A percentile compares a stretch with the other conserved stretches of the same genome.
phyloP scores from a whole-genome alignment of 2,888 invertebrate species.

The Nycteola revayana region DNA sequence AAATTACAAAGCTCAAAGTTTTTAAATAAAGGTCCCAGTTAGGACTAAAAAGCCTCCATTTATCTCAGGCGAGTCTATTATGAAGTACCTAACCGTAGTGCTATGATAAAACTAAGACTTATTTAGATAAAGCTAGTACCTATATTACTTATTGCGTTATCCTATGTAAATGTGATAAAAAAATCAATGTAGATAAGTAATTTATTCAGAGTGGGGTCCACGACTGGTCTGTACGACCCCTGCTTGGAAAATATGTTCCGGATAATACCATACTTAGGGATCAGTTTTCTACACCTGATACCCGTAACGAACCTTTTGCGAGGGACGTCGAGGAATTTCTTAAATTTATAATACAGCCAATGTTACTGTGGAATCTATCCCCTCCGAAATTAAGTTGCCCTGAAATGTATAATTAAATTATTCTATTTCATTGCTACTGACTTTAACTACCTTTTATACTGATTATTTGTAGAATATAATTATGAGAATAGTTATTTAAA shows the following conservation, averaged over 20 bases:
- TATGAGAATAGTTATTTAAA: too few relatives aligned
- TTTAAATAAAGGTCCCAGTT: slow-evolving; percentile 16
- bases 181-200: slow-evolving; percentile 58
- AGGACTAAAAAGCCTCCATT: slow-evolving; percentile 15
- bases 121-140: slow-evolving; percentile 25
- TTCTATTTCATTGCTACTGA: slow-evolving; percentile 26
- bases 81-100: too few relatives aligned
- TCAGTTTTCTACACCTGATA: slow-evolving; percentile 76
- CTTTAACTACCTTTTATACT: slow-evolving; percentile 11
- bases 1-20: slow-evolving; percentile 21
- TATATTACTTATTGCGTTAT: slow-evolving; percentile 31
- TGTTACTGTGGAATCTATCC: slow-evolving; percentile 13
- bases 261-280: slow-evolving; percentile 70
- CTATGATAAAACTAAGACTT: slow-evolving; percentile 20
- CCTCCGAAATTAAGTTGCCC: slow-evolving; percentile 12
- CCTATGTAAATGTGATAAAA: slow-evolving; percentile 47
- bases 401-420: slow-evolving; percentile 27
- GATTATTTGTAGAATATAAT: too few relatives aligned
- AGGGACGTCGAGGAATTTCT: slow-evolving; percentile 49
- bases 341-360: slow-evolving; percentile 39
- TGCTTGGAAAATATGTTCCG: slow-evolving; percentile 66
- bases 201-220: slow-evolving; percentile 70
- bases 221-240: slow-evolving; percentile 50
- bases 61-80: slow-evolving; percentile 7
- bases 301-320: slow-evolving; percentile 46